A percentile compares a stretch with the other conserved stretches of the same genome.
Conservation (phyloP, 2,888 invertebrate genomes). For the Lepidocyrtoides sp. region DNA sequence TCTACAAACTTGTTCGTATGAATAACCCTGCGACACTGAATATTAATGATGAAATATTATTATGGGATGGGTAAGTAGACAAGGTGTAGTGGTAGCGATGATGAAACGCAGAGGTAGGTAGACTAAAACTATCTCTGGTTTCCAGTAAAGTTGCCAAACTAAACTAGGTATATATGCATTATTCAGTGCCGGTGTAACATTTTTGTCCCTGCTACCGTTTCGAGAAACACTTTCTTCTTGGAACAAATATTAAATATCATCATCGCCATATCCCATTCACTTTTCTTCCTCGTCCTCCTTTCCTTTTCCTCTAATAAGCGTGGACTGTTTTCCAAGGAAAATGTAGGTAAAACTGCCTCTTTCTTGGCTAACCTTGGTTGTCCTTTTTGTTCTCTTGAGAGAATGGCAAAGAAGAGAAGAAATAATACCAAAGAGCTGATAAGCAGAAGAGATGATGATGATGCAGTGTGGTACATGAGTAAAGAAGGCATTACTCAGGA, state of each 20-base stretch:
- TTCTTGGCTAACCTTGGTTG: slow-evolving; percentile 4
- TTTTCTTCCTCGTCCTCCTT: too few relatives aligned
- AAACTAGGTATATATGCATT: neutral
- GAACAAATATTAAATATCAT: neutral
- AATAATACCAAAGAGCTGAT: neutral
- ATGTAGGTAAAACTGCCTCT: neutral
- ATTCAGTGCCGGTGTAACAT: neutral
- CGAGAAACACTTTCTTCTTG: neutral
- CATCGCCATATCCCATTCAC: slow-evolving; percentile 17
- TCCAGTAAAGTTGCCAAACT: neutral
- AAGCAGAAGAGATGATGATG: neutral
- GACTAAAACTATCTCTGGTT: neutral
- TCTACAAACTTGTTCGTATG: slow-evolving; percentile 7
- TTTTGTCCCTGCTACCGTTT: neutral
- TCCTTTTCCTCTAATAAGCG: neutral
- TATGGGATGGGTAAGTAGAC: neutral
- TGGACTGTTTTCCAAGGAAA: neutral
- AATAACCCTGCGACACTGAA: slow-evolving; percentile 27
- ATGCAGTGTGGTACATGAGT: neutral
- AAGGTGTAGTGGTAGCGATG: slow-evolving; percentile 7
- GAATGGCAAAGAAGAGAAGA: neutral
- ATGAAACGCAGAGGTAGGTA: neutral
- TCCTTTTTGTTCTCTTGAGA: slow-evolving; percentile 16
- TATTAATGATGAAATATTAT: slow-evolving; percentile 24
- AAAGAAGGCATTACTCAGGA: neutral